Evolutionary conservation across 2,113 vertebrate genomes (phyloP).

Genomic region (Gila orcuttii): DNA sequence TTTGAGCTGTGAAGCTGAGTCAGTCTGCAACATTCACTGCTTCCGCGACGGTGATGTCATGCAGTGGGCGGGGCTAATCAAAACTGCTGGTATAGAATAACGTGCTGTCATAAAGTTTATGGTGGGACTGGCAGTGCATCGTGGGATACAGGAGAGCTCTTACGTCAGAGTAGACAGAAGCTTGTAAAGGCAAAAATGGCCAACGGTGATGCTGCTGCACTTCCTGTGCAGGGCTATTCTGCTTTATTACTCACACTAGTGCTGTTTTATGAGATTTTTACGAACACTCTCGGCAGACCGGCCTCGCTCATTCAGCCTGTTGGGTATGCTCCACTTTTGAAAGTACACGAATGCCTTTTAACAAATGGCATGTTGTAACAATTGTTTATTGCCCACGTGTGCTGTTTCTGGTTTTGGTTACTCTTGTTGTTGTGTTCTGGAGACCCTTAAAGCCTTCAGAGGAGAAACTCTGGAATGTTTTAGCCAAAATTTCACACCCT

Average conservation of each 20-base stretch:
- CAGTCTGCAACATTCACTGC: neutral
- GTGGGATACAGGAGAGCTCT: conserved; percentile 13
- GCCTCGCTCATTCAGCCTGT: neutral
- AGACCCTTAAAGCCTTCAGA: conserved; percentile 2
- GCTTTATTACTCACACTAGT: conserved; percentile 26
- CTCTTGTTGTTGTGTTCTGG: conserved; percentile 19
- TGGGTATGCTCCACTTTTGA: conserved; percentile 17
- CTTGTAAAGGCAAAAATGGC: conserved; percentile 53
- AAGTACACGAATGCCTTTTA: neutral
- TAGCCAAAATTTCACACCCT: conserved; percentile 14
- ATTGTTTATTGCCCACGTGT: conserved; percentile 27
- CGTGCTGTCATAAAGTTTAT: neutral
- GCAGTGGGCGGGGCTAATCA: neutral
- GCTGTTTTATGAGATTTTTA: conserved; percentile 27
- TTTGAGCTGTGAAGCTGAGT: neutral
- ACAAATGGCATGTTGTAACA: conserved; percentile 26
- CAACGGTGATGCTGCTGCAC: conserved; percentile 50
- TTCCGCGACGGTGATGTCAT: conserved; percentile 18
- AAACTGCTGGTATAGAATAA: conserved; percentile 1
- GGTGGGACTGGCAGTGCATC: neutral
- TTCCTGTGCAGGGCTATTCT: conserved; percentile 50
- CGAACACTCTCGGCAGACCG: neutral
- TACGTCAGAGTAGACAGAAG: conserved; percentile 51
- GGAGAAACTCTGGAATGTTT: neutral
- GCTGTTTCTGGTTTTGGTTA: conserved; percentile 21